Percentiles rank a stretch among this genome's conserved stretches.
Evolutionary conservation across 2,113 vertebrate species (phyloP).

Genomic region (Trogon surrucura): DNA sequence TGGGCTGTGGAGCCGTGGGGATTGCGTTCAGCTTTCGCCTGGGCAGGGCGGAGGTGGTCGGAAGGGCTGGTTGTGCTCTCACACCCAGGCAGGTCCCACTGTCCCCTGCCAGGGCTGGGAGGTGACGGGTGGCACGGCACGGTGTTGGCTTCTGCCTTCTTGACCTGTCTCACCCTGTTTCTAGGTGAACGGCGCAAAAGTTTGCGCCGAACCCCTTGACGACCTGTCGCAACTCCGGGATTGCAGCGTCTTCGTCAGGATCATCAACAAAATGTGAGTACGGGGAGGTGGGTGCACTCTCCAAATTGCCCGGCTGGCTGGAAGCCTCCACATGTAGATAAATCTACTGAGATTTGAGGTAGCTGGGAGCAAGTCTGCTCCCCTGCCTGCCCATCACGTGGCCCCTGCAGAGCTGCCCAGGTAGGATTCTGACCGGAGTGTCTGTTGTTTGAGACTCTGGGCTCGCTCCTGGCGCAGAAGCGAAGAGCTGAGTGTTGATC

Average conservation of each 20-base stretch:
- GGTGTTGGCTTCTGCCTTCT: neutral
- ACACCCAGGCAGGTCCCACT: fast-evolving
- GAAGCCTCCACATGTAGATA: no score
- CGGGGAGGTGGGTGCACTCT: neutral
- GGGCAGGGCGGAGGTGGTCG: neutral
- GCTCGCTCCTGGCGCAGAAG: fast-evolving
- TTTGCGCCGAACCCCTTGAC: slow-evolving; percentile 59
- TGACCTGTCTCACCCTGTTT: neutral
- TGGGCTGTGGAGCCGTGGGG: neutral
- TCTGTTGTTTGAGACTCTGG: neutral
- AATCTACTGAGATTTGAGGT: neutral
- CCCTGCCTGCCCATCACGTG: neutral
- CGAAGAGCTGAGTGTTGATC: neutral
- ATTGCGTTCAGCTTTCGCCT: neutral
- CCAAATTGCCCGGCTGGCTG: neutral
- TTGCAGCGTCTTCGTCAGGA: slow-evolving; percentile 77
- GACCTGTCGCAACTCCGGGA: slow-evolving; percentile 79
- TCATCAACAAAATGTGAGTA: slow-evolving; percentile 87
- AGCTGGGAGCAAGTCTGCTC: neutral
- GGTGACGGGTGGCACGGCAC: neutral
- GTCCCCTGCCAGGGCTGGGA: neutral
- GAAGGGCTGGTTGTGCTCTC: neutral
- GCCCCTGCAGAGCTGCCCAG: neutral
- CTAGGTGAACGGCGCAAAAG: slow-evolving; percentile 83
- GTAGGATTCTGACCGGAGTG: neutral